These are phyloP conservation scores for Spondyliosoma cantharus DNA, from an alignment of 2,797 vertebrate genomes.

Conservation along the genomic window DNA sequence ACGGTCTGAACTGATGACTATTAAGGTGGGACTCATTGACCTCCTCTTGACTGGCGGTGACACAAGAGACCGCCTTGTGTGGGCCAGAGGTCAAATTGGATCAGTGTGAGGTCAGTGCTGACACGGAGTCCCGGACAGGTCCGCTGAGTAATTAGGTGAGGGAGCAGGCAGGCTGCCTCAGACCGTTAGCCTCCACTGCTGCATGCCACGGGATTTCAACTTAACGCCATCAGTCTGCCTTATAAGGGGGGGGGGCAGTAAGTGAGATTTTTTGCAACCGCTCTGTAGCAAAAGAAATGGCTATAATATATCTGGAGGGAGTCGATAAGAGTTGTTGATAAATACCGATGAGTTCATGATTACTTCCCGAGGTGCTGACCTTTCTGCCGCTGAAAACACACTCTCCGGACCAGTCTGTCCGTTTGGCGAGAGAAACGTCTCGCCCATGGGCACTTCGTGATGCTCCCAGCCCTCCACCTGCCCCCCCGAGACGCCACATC, in stretches of 20 bases:
- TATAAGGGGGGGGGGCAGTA: slow-evolving; percentile 29
- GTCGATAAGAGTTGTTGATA: slow-evolving; percentile 45
- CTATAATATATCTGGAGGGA: slow-evolving; percentile 39
- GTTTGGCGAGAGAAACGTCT: slow-evolving; percentile 28
- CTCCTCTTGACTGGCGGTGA: slow-evolving; percentile 68
- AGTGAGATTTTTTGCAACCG: slow-evolving; percentile 25
- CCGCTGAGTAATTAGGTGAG: slow-evolving; percentile 71
- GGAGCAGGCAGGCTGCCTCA: slow-evolving; percentile 30
- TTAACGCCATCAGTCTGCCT: slow-evolving; percentile 29
- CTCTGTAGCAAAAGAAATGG: slow-evolving; percentile 12
- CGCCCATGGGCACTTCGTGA: slow-evolving; percentile 3
- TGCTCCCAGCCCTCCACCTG: neutral
- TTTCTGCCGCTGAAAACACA: slow-evolving; percentile 14
- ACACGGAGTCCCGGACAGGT: slow-evolving; percentile 61
- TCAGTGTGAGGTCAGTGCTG: slow-evolving; percentile 67
- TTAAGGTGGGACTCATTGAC: slow-evolving; percentile 70
- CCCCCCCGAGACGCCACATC: neutral
- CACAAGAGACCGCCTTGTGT: slow-evolving; percentile 51
- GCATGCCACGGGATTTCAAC: slow-evolving; percentile 34
- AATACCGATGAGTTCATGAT: slow-evolving; percentile 50
- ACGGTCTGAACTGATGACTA: slow-evolving; percentile 64
- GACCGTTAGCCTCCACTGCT: slow-evolving; percentile 28
- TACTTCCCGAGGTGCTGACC: slow-evolving; percentile 43
- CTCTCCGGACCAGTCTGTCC: slow-evolving; percentile 10
- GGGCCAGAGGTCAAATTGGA: slow-evolving; percentile 68